These are phyloP conservation scores for Ephydatia muelleri DNA, from an alignment of 37 sponge, comb jelly and placozoan species.

Conservation along the genomic window DNA sequence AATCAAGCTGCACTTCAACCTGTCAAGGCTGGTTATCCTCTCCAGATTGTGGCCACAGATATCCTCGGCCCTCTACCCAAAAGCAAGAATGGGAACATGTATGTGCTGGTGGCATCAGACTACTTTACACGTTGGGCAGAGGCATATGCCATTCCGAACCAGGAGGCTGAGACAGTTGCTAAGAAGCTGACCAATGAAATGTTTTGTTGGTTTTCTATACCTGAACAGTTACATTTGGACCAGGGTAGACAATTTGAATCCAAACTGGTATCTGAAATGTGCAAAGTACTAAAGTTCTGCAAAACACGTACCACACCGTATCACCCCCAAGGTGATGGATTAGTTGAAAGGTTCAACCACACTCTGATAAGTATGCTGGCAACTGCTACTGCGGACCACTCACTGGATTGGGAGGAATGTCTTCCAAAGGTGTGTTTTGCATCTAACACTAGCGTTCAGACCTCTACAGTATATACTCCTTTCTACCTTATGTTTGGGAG, in stretches of 20 bases:
- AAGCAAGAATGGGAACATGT: neutral
- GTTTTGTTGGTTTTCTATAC: conserved; percentile 17
- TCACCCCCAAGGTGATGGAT: too few species aligned
- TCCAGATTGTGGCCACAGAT: conserved; percentile 17
- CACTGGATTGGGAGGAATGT: too few species aligned
- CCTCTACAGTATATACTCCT: too few species aligned
- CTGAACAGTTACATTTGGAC: conserved; percentile 17
- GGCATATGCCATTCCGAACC: conserved; percentile 15
- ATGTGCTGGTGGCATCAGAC: conserved; percentile 19
- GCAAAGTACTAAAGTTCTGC: too few species aligned
- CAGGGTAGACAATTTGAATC: conserved; percentile 27
- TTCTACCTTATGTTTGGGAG: too few species aligned
- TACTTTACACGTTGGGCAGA: conserved; percentile 30
- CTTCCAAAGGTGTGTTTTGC: too few species aligned
- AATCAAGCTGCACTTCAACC: neutral
- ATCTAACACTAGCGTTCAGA: too few species aligned
- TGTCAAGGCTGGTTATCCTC: conserved; percentile 9
- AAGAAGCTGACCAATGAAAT: neutral
- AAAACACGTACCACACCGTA: too few species aligned
- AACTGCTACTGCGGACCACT: too few species aligned
- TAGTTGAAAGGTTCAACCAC: too few species aligned
- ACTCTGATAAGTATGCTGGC: too few species aligned
- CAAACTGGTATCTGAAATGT: neutral
- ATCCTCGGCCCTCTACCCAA: conserved; percentile 22
- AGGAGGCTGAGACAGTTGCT: conserved; percentile 22